phyloP scores from a whole-genome alignment of 2,888 invertebrate genomes.

The Lamellibrachia satsuma region DNA sequence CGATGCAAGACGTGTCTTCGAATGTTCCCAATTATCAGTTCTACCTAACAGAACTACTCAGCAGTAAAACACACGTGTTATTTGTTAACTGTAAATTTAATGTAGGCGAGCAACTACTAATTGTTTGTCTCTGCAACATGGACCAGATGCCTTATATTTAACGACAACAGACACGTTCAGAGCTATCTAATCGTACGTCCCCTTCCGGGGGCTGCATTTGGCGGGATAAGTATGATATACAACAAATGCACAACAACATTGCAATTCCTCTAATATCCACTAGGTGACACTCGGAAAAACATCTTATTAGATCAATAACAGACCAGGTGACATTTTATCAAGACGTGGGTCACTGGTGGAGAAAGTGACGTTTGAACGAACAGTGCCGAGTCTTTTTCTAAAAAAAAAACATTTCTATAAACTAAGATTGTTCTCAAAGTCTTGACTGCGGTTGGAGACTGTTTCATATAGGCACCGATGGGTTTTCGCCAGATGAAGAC shows the following conservation, averaged over 20 bases:
- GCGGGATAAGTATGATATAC: no score
- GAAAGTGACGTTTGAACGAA: not conserved
- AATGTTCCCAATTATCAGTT: not conserved
- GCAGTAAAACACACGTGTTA: not conserved
- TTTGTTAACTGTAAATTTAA: not conserved
- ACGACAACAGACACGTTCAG: not conserved
- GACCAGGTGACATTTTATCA: not conserved
- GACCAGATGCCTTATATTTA: not conserved
- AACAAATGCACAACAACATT: no score
- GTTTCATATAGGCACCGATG: not conserved
- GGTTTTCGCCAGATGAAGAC: not conserved
- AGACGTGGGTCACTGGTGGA: not conserved
- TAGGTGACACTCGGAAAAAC: not conserved
- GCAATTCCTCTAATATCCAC: not conserved
- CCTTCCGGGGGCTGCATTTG: no score
- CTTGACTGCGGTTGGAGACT: not conserved
- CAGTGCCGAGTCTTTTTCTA: not conserved
- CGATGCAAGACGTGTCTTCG: not conserved
- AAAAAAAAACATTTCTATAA: not conserved
- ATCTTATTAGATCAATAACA: not conserved
- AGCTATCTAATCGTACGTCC: no score
- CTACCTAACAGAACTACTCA: not conserved
- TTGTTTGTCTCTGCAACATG: no score
- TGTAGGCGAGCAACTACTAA: no score
- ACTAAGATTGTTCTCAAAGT: not conserved